phyloP scores from a whole-genome alignment of 2,888 invertebrate species.

The Sesia apiformis region DNA sequence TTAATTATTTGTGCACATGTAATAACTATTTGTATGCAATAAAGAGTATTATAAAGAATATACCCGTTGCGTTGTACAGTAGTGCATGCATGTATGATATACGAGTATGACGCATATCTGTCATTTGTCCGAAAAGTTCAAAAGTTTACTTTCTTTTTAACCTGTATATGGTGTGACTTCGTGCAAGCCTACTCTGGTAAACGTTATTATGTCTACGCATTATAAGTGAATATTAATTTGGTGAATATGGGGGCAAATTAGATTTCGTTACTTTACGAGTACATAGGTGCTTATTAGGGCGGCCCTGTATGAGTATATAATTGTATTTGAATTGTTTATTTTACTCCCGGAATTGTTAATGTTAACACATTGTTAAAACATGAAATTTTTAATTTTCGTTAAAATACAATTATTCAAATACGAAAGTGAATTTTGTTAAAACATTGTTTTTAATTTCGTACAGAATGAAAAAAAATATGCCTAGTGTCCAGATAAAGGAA shows the following conservation, averaged over 20 bases:
- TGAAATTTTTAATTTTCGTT: neutral
- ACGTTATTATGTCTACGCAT: neutral
- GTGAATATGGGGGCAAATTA: neutral
- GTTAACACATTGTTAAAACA: neutral
- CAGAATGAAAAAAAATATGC: too few species aligned
- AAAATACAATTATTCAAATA: too few species aligned
- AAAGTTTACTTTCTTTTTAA: neutral
- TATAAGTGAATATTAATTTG: neutral
- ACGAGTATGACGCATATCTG: neutral
- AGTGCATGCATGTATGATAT: neutral
- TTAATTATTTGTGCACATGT: too few species aligned
- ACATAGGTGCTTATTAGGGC: too few species aligned
- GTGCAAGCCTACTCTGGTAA: neutral
- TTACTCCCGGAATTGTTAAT: neutral
- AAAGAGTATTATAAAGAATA: neutral
- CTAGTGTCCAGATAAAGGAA: too few species aligned
- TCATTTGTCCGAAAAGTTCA: neutral
- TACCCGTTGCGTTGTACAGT: neutral
- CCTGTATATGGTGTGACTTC: neutral
- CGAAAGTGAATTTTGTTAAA: too few species aligned
- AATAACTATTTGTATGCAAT: neutral
- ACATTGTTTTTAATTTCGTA: too few species aligned
- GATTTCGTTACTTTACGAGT: neutral
- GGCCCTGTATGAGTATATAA: too few species aligned
- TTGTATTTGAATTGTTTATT: neutral